These are phyloP conservation scores for Crioceris asparagi DNA, from an alignment of 2,888 invertebrate genomes.

Conservation along the genomic window DNA sequence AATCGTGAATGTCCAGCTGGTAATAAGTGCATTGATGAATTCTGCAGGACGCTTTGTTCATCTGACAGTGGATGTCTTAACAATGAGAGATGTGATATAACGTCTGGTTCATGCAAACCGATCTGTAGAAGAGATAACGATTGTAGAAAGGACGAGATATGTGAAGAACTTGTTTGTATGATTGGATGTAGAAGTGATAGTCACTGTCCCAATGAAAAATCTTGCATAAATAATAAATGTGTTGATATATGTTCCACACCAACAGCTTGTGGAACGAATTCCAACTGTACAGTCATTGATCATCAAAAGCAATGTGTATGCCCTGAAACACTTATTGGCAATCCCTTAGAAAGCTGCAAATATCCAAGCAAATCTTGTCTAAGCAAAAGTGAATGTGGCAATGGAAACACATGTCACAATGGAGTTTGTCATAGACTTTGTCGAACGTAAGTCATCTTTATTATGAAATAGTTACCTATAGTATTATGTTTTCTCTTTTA, in stretches of 20 bases:
- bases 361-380: slow-evolving; percentile 55
- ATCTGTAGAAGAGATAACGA: slow-evolving; percentile 76
- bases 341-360: slow-evolving; percentile 63
- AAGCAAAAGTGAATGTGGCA: slow-evolving; percentile 56
- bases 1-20: slow-evolving; percentile 60
- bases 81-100: slow-evolving; percentile 66
- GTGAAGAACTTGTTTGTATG: slow-evolving; percentile 67
- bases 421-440: slow-evolving; percentile 69
- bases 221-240: slow-evolving; percentile 74
- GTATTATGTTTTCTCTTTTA: slow-evolving; percentile 22
- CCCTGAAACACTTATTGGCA: slow-evolving; percentile 59
- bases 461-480: not conserved
- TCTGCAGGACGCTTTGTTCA: slow-evolving; percentile 70
- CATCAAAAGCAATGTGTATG: slow-evolving; percentile 69
- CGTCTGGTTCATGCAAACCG: slow-evolving; percentile 68
- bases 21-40: slow-evolving; percentile 60
- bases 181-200: slow-evolving; percentile 72
- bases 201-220: slow-evolving; percentile 59
- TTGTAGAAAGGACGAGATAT: slow-evolving; percentile 78
- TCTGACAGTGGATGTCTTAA: slow-evolving; percentile 64
- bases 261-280: slow-evolving; percentile 76
- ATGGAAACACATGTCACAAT: slow-evolving; percentile 61
- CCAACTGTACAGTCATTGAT: slow-evolving; percentile 56
- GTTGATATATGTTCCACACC: slow-evolving; percentile 63
- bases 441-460: slow-evolving; percentile 46